phyloP scores from a whole-genome alignment of 2,113 vertebrate genomes.

The Lates calcarifer region DNA sequence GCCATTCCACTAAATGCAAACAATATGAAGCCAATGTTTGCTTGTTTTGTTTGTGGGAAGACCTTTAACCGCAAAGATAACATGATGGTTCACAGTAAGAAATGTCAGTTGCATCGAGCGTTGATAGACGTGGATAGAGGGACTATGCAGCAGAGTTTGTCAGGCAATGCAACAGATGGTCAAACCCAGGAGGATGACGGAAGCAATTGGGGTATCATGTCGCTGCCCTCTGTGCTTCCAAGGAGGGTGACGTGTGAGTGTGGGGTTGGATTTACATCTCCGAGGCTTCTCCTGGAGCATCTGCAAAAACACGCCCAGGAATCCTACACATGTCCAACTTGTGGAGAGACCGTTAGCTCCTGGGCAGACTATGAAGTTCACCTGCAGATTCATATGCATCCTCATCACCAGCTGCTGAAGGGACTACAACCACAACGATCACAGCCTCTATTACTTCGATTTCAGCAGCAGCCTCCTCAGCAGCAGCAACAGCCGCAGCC shows the following conservation, averaged over 20 bases:
- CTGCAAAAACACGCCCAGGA: conserved; percentile 85
- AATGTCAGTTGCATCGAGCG: conserved; percentile 68
- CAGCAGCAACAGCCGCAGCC: conserved; percentile 37
- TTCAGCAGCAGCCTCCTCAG: conserved; percentile 58
- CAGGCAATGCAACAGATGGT: conserved; percentile 33
- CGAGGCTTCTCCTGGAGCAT: conserved; percentile 84
- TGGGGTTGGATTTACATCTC: conserved; percentile 83
- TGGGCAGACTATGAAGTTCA: conserved; percentile 86
- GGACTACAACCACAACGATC: conserved; percentile 69
- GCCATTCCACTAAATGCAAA: conserved; percentile 24
- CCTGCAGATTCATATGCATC: conserved; percentile 82
- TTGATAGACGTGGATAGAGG: conserved; percentile 12
- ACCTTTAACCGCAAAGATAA: conserved; percentile 84
- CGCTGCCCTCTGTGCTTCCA: conserved; percentile 84
- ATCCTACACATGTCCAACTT: conserved; percentile 84
- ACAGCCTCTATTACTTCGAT: conserved; percentile 70
- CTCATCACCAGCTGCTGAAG: conserved; percentile 69
- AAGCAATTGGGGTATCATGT: conserved; percentile 84
- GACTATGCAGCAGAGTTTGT: conserved; percentile 31
- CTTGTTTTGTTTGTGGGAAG: conserved; percentile 81
- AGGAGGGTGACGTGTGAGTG: conserved; percentile 86
- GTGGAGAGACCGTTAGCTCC: conserved; percentile 83
- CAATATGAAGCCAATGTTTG: conserved; percentile 70
- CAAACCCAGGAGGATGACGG: conserved; percentile 54
- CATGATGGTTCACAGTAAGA: conserved; percentile 80